phyloP scores from a whole-genome alignment of 2,797 vertebrate species.

The Avahi laniger region DNA sequence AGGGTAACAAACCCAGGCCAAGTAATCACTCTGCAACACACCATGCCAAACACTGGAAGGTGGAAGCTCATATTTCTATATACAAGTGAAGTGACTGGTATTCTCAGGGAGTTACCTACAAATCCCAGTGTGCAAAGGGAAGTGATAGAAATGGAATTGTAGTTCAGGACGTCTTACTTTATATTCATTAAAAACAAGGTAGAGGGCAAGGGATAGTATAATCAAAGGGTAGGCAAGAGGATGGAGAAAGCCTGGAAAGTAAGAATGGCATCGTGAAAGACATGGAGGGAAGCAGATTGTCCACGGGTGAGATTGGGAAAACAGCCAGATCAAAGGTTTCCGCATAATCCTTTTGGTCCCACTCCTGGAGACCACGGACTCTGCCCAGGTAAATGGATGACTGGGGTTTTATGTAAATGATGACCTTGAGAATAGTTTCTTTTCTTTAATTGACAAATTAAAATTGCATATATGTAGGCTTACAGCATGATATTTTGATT shows the following conservation, averaged over 20 bases:
- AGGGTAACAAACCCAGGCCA: neutral
- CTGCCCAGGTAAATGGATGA: neutral
- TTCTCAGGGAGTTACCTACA: neutral
- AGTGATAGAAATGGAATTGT: neutral
- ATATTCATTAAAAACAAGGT: neutral
- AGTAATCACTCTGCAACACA: fast-evolving
- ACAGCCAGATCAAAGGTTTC: neutral
- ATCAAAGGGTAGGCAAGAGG: neutral
- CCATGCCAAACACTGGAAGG: neutral
- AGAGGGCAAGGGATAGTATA: neutral
- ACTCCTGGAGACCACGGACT: neutral
- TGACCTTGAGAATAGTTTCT: neutral
- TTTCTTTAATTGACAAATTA: neutral
- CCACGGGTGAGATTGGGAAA: neutral
- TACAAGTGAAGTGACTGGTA: neutral
- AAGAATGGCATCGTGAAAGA: neutral
- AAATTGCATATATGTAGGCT: neutral
- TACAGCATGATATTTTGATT: neutral
- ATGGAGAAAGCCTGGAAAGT: neutral
- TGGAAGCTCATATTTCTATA: fast-evolving
- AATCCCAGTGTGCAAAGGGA: neutral
- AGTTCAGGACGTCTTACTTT: neutral
- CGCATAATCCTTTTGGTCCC: neutral
- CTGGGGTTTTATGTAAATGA: neutral
- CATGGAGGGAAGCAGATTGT: neutral